A percentile compares a stretch with the other conserved stretches of the same genome.
Evolutionary conservation across 2,113 vertebrate genomes (phyloP).

Genomic region (Syngnathus floridae): DNA sequence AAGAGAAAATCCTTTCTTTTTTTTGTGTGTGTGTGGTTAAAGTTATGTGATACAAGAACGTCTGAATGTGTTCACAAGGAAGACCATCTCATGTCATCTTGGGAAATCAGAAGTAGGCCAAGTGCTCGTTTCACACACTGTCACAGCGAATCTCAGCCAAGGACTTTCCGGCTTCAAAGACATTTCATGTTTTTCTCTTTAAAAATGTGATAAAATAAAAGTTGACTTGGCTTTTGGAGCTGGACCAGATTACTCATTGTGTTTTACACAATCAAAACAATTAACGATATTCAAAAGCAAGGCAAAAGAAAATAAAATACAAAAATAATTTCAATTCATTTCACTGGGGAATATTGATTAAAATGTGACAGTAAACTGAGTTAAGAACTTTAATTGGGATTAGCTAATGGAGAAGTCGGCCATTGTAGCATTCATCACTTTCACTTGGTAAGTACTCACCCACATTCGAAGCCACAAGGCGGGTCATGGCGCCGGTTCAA

Average conservation of each 20-base stretch:
- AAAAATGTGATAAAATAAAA: constrained; percentile 10
- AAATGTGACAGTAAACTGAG: no score
- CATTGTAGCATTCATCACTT: not conserved
- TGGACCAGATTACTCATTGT: no score
- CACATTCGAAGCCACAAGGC: not conserved
- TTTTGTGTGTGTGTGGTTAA: constrained; percentile 1
- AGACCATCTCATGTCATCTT: constrained; percentile 37
- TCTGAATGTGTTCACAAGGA: constrained; percentile 19
- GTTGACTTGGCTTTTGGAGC: no score
- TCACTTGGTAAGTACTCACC: not conserved
- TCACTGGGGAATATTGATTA: no score
- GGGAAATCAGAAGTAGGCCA: constrained; percentile 61
- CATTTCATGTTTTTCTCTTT: constrained; percentile 50
- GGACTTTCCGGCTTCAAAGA: constrained; percentile 51
- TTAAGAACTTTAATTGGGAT: no score
- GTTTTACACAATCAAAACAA: no score
- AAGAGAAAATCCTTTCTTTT: constrained; percentile 8
- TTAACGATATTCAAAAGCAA: no score
- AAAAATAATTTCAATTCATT: no score
- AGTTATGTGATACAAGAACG: constrained; percentile 26
- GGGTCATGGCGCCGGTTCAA: not conserved
- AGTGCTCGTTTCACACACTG: constrained; percentile 54
- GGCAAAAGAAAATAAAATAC: no score
- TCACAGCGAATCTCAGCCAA: constrained; percentile 54
- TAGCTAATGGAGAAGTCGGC: not conserved